Conservation (phyloP, 2,888 invertebrate genomes). For the Diarsia dahlii region DNA sequence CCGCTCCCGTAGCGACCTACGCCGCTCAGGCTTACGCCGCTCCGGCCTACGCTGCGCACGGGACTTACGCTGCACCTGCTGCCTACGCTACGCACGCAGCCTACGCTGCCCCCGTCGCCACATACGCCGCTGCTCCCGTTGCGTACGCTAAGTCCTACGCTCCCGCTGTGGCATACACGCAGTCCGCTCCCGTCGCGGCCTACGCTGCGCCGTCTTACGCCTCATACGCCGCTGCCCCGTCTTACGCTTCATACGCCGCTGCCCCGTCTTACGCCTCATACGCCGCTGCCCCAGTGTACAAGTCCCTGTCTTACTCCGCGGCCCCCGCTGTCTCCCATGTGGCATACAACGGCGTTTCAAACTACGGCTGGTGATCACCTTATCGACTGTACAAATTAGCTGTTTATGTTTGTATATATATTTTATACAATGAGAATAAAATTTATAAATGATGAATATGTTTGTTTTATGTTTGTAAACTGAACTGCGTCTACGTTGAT, state of each 20-base stretch:
- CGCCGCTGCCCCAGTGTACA: slow-evolving; percentile 77
- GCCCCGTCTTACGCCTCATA: slow-evolving; percentile 57
- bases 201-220: slow-evolving; percentile 61
- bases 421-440: slow-evolving; percentile 85
- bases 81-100: slow-evolving; percentile 79
- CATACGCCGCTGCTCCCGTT: slow-evolving; percentile 85
- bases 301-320: slow-evolving; percentile 89
- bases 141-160: slow-evolving; percentile 81
- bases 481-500: no score
- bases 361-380: slow-evolving; percentile 92
- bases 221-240: slow-evolving; percentile 53
- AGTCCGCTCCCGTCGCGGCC: slow-evolving; percentile 63
- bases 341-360: slow-evolving; percentile 91
- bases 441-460: slow-evolving; percentile 63
- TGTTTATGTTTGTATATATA: slow-evolving; percentile 83
- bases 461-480: slow-evolving; percentile 2
- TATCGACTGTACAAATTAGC: slow-evolving; percentile 79
- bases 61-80: slow-evolving; percentile 82
- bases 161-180: slow-evolving; percentile 65
- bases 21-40: slow-evolving; percentile 66
- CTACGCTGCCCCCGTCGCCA: slow-evolving; percentile 83
- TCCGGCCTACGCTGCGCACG: slow-evolving; percentile 74
- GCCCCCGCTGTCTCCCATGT: slow-evolving; percentile 92
- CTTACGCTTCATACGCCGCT: slow-evolving; percentile 61
- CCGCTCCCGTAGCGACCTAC: slow-evolving; percentile 64